Percentiles rank a stretch among this genome's conserved stretches.
These are phyloP conservation scores for Notospermus geniculatus DNA, from an alignment of 1,140 invertebrate species.

Conservation along the genomic window DNA sequence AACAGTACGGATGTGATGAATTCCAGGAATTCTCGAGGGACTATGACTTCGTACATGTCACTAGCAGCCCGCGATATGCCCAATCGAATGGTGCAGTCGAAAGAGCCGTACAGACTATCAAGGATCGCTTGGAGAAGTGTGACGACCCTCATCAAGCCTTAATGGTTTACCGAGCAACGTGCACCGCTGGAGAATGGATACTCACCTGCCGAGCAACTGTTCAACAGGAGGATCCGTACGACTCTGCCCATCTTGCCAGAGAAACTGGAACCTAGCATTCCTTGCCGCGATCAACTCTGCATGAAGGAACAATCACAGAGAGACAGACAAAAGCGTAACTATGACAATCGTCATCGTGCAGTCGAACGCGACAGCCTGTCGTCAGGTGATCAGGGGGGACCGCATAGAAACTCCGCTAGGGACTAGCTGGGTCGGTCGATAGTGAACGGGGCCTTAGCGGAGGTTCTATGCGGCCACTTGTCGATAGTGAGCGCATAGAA, in stretches of 20 bases:
- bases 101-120: slow-evolving; percentile 24
- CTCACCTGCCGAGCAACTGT: not conserved
- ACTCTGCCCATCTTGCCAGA: not conserved
- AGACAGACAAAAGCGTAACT: not conserved
- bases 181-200: not conserved
- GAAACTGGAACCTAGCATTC: not conserved
- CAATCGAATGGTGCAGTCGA: slow-evolving; percentile 28
- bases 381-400: not conserved
- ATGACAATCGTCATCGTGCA: slow-evolving; percentile 1
- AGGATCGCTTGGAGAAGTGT: no score
- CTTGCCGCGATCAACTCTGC: not conserved
- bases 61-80: slow-evolving; percentile 22
- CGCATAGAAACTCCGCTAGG: no score
- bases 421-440: no score
- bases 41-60: slow-evolving; percentile 26
- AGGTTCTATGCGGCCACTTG: no score
- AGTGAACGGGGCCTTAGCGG: no score
- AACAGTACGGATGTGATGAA: slow-evolving; percentile 26
- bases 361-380: not conserved
- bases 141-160: not conserved
- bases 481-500: no score
- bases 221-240: not conserved
- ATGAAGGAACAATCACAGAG: not conserved
- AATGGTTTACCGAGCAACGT: not conserved
- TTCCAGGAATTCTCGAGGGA: slow-evolving; percentile 26